phyloP scores from a whole-genome alignment of 2,888 invertebrate genomes.

The Melanophora roralis region DNA sequence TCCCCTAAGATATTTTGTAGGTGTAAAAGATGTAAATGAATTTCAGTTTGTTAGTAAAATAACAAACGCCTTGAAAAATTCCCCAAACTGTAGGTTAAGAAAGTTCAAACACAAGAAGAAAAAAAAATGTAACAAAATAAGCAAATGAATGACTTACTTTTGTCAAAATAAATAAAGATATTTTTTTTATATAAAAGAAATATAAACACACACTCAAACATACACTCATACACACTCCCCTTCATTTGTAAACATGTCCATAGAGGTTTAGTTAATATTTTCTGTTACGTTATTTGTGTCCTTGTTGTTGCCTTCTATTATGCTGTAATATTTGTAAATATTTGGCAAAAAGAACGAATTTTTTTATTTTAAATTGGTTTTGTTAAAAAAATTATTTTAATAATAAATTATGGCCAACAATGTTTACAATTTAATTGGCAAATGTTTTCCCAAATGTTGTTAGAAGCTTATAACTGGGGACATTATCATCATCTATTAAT shows the following conservation, averaged over 20 bases:
- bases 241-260: neutral
- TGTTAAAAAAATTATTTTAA: neutral
- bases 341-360: neutral
- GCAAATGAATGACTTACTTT: conserved; percentile 9
- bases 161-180: conserved; percentile 14
- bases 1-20: too few species aligned
- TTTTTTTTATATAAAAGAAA: too few species aligned
- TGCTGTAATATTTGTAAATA: neutral
- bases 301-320: neutral
- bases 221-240: neutral
- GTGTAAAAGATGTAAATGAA: too few species aligned
- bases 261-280: neutral
- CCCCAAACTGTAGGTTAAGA: neutral
- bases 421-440: too few species aligned
- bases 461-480: too few species aligned
- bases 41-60: neutral
- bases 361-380: neutral
- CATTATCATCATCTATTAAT: too few species aligned
- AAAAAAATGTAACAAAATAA: neutral
- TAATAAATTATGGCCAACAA: too few species aligned
- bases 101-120: neutral
- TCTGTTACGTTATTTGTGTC: neutral
- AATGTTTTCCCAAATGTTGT: too few species aligned
- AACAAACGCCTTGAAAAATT: neutral
- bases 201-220: neutral